Evolutionary conservation across 2,888 invertebrate genomes (phyloP).

Genomic region (Zaprionus bogoriensis): DNA sequence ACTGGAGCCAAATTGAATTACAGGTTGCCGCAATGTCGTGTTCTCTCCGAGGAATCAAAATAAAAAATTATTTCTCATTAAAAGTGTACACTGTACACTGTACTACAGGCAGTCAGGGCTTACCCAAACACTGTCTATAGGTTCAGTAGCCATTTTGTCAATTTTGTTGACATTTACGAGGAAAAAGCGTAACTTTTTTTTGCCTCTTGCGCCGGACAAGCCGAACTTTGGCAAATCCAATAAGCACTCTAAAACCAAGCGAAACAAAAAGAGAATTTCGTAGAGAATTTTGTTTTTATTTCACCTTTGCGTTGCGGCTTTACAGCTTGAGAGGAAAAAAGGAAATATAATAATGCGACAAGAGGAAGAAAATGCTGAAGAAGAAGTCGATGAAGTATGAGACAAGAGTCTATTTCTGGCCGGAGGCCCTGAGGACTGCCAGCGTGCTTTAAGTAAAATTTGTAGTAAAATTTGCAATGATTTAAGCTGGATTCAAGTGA

Average conservation of each 20-base stretch:
- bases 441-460: constrained; percentile 17
- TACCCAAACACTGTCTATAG: too few relatives aligned
- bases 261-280: constrained; percentile 27
- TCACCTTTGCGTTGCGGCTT: constrained; percentile 39
- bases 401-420: constrained; percentile 3
- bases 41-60: not conserved
- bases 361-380: constrained; percentile 9
- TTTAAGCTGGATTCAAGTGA: not conserved
- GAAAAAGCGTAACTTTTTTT: constrained; percentile 3
- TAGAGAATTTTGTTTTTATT: constrained; percentile 37
- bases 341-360: not conserved
- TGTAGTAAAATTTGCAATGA: constrained; percentile 11
- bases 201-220: constrained; percentile 8
- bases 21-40: not conserved
- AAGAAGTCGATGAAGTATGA: constrained; percentile 4
- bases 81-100: not conserved
- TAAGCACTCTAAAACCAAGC: constrained; percentile 54
- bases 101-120: not conserved
- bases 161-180: constrained; percentile 18
- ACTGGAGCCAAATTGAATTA: not conserved
- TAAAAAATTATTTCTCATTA: not conserved
- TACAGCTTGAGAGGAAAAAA: constrained; percentile 1
- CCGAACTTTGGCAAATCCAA: constrained; percentile 57
- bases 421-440: not conserved
- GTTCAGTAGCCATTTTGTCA: constrained; percentile 8